Conservation (phyloP, 2,113 vertebrate genomes). For the Micromys minutus region DNA sequence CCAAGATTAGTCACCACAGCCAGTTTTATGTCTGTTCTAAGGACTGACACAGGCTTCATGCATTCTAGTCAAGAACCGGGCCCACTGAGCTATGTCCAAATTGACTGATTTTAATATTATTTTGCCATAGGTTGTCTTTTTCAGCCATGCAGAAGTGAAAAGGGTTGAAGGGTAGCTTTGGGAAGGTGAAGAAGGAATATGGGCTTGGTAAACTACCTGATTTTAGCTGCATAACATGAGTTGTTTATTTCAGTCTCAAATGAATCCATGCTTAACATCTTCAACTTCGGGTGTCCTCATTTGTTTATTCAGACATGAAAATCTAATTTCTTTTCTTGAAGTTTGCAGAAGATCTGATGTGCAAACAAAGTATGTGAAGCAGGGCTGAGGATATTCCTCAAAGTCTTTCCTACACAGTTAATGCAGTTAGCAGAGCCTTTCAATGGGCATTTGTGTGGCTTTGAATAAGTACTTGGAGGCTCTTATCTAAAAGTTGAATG, state of each 20-base stretch:
- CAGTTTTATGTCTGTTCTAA: not conserved
- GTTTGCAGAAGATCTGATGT: not conserved
- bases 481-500: not conserved
- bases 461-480: not conserved
- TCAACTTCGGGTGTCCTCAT: not conserved
- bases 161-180: not conserved
- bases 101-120: not conserved
- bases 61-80: not conserved
- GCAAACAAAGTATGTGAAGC: not conserved
- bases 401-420: not conserved
- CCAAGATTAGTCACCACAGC: not conserved
- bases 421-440: not conserved
- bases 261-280: not conserved
- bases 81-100: too few species aligned
- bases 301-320: not conserved
- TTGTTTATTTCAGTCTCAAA: slow-evolving; percentile 6
- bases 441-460: not conserved
- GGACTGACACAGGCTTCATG: not conserved
- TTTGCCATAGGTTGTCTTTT: slow-evolving; percentile 19
- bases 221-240: not conserved
- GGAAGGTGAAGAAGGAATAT: not conserved
- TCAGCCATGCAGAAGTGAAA: not conserved
- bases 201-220: not conserved
- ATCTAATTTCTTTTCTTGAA: not conserved
- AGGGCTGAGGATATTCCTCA: not conserved